Evolutionary conservation across 1,140 invertebrate genomes (phyloP).

Genomic region (Pachyrhynchus sulphureomaculatus): DNA sequence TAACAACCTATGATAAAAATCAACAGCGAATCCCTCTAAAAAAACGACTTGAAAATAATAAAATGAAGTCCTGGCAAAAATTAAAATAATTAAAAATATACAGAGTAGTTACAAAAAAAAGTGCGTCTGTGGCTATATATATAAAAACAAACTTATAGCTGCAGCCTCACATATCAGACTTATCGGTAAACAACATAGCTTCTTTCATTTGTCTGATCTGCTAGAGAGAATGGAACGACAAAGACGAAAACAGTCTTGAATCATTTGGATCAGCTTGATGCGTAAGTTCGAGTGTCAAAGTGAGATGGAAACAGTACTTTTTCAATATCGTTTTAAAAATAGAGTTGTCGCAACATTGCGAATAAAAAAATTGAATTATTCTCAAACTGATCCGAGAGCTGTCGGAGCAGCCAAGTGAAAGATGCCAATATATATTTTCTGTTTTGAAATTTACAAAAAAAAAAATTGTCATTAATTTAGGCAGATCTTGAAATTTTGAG

Average conservation of each 20-base stretch:
- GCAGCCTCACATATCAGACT: slow-evolving; percentile 38
- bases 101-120: not conserved
- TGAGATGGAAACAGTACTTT: too few relatives aligned
- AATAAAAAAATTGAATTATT: too few relatives aligned
- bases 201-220: too few relatives aligned
- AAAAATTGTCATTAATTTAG: too few relatives aligned
- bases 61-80: not conserved
- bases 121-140: slow-evolving; percentile 12
- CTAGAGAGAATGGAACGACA: too few relatives aligned
- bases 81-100: not conserved
- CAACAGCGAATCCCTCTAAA: slow-evolving; percentile 1
- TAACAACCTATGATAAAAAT: slow-evolving; percentile 7
- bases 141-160: slow-evolving; percentile 14
- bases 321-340: too few relatives aligned
- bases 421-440: not conserved
- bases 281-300: too few relatives aligned
- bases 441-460: not conserved
- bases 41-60: not conserved
- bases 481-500: not conserved
- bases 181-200: slow-evolving; percentile 12
- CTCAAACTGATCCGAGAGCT: too few relatives aligned
- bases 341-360: too few relatives aligned
- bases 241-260: too few relatives aligned
- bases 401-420: too few relatives aligned
- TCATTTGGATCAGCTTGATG: too few relatives aligned